A percentile compares a stretch with the other conserved stretches of the same genome.
These are phyloP conservation scores for Bedellia somnulentella DNA, from an alignment of 2,888 invertebrate genomes.

Conservation along the genomic window DNA sequence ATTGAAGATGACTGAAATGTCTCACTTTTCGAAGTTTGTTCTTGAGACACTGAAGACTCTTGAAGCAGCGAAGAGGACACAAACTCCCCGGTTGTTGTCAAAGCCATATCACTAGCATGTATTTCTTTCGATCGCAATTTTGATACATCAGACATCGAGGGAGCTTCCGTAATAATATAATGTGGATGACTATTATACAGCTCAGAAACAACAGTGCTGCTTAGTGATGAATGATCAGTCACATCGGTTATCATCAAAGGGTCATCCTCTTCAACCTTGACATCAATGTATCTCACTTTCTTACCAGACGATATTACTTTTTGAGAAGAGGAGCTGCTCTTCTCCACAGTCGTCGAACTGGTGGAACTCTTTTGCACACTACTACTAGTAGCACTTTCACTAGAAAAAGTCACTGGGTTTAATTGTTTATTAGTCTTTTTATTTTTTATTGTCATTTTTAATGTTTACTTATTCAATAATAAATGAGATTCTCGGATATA, in stretches of 20 bases:
- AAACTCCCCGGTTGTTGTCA: constrained; percentile 42
- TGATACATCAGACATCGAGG: constrained; percentile 48
- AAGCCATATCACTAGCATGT: constrained; percentile 46
- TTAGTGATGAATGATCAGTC: constrained; percentile 46
- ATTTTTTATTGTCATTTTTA: constrained; percentile 59
- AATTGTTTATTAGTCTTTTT: constrained; percentile 57
- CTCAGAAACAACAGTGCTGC: constrained; percentile 50
- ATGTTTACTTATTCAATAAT: constrained; percentile 9
- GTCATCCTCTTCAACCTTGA: constrained; percentile 57
- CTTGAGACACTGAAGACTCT: constrained; percentile 37
- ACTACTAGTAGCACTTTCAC: constrained; percentile 40
- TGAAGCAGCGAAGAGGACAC: constrained; percentile 36
- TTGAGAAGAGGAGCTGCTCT: constrained; percentile 37
- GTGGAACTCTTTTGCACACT: constrained; percentile 44
- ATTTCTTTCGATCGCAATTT: constrained; percentile 35
- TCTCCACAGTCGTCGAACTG: constrained; percentile 37
- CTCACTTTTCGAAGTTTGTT: constrained; percentile 43
- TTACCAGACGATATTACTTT: constrained; percentile 49
- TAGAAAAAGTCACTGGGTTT: constrained; percentile 36
- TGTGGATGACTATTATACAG: constrained; percentile 54
- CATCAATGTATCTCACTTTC: constrained; percentile 53
- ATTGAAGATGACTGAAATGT: constrained; percentile 45
- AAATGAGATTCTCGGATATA: constrained; percentile 33
- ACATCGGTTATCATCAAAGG: constrained; percentile 57
- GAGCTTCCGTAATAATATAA: constrained; percentile 56